A percentile compares a stretch with the other conserved stretches of the same genome.
phyloP scores from a whole-genome alignment of 2,888 invertebrate genomes.

The Trachelus stipa region DNA sequence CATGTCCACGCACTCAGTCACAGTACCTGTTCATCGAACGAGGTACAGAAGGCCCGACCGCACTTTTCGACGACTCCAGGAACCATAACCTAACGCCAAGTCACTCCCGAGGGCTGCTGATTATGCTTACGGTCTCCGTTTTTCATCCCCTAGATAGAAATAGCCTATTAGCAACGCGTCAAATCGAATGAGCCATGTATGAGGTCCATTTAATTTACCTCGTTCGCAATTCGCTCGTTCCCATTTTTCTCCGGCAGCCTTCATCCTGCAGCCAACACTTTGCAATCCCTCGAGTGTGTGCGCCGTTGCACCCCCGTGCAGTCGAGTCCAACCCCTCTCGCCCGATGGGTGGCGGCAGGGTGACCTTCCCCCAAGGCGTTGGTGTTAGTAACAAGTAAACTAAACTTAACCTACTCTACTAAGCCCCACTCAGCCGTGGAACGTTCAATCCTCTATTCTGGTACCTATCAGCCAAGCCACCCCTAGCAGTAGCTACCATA shows the following conservation, averaged over 20 bases:
- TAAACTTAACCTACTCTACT: slow-evolving; percentile 45
- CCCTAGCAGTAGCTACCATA: not conserved
- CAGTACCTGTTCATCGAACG: slow-evolving; percentile 10
- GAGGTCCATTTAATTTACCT: not conserved
- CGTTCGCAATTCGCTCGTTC: not conserved
- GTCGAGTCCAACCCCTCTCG: not conserved
- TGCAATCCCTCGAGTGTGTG: not conserved
- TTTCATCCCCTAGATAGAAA: not conserved
- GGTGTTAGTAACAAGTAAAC: slow-evolving; percentile 45
- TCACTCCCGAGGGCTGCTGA: not conserved
- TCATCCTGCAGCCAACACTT: slow-evolving; percentile 7
- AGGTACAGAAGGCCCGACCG: too few relatives aligned
- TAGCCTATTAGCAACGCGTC: not conserved
- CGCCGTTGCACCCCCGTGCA: not conserved
- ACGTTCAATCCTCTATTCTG: slow-evolving; percentile 37
- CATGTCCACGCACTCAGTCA: not conserved
- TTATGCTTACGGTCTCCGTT: not conserved
- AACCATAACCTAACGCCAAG: not conserved
- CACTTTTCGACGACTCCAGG: not conserved
- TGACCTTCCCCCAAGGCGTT: slow-evolving; percentile 31
- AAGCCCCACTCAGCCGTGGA: slow-evolving; percentile 36
- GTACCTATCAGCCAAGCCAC: slow-evolving; percentile 23
- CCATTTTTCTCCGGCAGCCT: slow-evolving; percentile 11
- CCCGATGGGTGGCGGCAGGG: not conserved
- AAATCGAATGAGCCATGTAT: not conserved